Evolutionary conservation across 1,140 invertebrate species (phyloP).

Genomic region (Drosophila seguyi): DNA sequence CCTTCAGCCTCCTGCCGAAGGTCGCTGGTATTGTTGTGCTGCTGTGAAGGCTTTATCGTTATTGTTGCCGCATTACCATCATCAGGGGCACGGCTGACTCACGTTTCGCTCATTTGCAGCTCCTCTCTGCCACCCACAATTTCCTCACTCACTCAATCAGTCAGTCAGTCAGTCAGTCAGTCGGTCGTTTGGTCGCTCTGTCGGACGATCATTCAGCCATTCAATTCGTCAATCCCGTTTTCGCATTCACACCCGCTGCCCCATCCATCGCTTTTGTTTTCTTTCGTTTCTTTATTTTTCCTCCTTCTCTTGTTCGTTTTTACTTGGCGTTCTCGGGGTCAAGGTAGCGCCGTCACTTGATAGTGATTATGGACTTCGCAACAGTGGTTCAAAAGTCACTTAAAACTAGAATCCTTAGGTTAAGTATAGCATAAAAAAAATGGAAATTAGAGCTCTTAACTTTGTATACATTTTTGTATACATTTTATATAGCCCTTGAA

Average conservation of each 20-base stretch:
- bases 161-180: slow-evolving; percentile 8
- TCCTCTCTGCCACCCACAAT: slow-evolving; percentile 41
- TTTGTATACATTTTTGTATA: too few relatives aligned
- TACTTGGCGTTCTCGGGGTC: slow-evolving; percentile 60
- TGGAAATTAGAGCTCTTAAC: background rate
- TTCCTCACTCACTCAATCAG: slow-evolving; percentile 13
- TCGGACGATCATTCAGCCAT: slow-evolving; percentile 39
- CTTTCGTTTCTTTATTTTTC: slow-evolving; percentile 16
- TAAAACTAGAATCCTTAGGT: background rate
- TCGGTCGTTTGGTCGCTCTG: slow-evolving; percentile 21
- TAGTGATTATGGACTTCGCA: slow-evolving; percentile 58
- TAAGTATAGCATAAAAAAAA: background rate
- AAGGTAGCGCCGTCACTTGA: slow-evolving; percentile 67
- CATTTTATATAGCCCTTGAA: background rate
- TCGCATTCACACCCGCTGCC: slow-evolving; percentile 46
- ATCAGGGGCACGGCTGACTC: slow-evolving; percentile 51
- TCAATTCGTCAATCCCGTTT: slow-evolving; percentile 59
- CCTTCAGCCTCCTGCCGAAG: slow-evolving; percentile 1
- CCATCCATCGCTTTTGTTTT: slow-evolving; percentile 29
- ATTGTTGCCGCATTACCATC: slow-evolving; percentile 34
- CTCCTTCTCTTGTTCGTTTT: slow-evolving; percentile 27
- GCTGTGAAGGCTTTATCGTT: slow-evolving; percentile 14
- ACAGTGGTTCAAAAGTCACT: background rate
- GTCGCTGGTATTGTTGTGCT: slow-evolving; percentile 37
- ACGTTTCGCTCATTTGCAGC: slow-evolving; percentile 76